phyloP scores from a whole-genome alignment of 2,888 invertebrate species.

The Anticlea derivata region DNA sequence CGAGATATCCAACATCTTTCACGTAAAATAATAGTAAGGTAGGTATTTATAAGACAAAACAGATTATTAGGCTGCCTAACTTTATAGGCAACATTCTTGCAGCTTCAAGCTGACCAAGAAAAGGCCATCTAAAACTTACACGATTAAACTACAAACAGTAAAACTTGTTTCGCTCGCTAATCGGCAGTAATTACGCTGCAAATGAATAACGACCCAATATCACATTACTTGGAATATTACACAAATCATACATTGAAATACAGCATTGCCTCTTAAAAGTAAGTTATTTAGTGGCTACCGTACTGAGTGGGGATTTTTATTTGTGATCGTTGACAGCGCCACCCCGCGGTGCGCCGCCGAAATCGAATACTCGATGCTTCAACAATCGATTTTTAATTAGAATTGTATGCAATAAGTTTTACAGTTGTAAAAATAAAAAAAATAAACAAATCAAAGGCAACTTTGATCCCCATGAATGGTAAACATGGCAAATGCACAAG shows the following conservation, averaged over 20 bases:
- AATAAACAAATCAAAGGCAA: too few species aligned
- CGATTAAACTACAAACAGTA: constrained; percentile 1
- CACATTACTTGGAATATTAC: constrained; percentile 17
- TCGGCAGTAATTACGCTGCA: constrained; percentile 17
- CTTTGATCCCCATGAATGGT: too few species aligned
- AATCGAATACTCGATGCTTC: constrained; percentile 75
- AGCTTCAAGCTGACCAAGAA: not conserved
- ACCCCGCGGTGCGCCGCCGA: constrained; percentile 67
- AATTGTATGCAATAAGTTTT: constrained; percentile 65
- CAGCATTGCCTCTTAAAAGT: constrained; percentile 14
- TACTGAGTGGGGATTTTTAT: constrained; percentile 42
- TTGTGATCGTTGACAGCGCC: constrained; percentile 25
- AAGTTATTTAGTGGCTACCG: constrained; percentile 64
- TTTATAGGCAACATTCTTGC: too few species aligned
- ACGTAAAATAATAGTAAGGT: too few species aligned
- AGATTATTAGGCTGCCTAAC: too few species aligned
- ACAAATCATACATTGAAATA: constrained; percentile 24
- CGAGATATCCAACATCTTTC: too few species aligned
- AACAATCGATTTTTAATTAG: constrained; percentile 80
- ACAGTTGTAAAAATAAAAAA: too few species aligned
- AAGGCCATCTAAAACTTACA: not conserved
- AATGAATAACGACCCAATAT: constrained; percentile 20
- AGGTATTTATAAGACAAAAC: not conserved
- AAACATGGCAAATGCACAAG: too few species aligned
- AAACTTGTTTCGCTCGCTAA: constrained; percentile 10